Conservation (phyloP, 2,888 invertebrate species). For the Hedya salicella region DNA sequence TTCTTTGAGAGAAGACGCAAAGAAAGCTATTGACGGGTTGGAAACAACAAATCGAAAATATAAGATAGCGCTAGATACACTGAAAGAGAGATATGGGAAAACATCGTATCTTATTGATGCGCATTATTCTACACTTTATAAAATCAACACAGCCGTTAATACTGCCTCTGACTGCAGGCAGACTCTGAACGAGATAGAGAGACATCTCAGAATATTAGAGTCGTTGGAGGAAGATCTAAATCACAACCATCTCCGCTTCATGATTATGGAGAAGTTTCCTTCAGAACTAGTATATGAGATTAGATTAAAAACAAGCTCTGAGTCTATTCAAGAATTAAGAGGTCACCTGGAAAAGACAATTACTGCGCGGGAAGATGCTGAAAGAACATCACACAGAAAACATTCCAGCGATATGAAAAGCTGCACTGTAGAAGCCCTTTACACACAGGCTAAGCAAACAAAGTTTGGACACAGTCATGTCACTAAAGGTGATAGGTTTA, state of each 20-base stretch:
- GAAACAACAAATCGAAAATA: neutral
- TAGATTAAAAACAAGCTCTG: neutral
- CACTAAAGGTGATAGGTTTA: neutral
- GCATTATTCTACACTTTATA: neutral
- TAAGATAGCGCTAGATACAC: neutral
- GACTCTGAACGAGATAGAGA: neutral
- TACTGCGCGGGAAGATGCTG: neutral
- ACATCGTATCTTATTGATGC: constrained; percentile 3
- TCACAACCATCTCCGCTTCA: constrained; percentile 7
- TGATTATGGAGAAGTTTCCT: constrained; percentile 11
- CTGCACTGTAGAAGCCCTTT: neutral
- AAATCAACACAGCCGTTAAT: neutral
- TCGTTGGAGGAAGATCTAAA: neutral
- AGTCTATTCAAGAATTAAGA: neutral
- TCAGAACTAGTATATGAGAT: neutral
- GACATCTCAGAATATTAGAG: neutral
- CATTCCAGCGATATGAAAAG: neutral
- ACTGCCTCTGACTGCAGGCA: neutral
- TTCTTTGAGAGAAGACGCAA: neutral
- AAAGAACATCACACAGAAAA: neutral
- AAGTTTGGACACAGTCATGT: neutral
- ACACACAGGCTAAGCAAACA: neutral
- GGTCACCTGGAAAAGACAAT: neutral
- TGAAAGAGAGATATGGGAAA: neutral
- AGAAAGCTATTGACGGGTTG: constrained; percentile 1